Percentiles rank a stretch among this genome's conserved stretches.
Evolutionary conservation across 1,140 invertebrate genomes (phyloP).

Genomic region (Melipona quadrifasciata): DNA sequence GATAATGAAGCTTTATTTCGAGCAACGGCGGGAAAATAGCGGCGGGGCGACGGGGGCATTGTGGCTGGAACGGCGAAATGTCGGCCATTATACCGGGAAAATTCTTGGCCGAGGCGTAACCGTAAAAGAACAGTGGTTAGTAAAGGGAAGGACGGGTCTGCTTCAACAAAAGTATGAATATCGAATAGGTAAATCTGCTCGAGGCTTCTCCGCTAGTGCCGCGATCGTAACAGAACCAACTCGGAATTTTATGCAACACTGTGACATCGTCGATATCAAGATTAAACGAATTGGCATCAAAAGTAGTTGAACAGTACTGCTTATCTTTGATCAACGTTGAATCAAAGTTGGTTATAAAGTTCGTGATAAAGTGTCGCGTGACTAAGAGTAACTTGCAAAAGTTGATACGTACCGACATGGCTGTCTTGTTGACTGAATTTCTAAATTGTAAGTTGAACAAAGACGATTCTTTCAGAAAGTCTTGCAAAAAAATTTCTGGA

Average conservation of each 20-base stretch:
- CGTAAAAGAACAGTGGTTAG: slow-evolving; percentile 5
- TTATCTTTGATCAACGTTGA: too few species aligned
- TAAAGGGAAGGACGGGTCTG: not conserved
- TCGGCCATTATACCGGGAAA: not conserved
- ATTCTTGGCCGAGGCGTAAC: not conserved
- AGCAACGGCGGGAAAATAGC: not conserved
- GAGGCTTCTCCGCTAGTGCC: not conserved
- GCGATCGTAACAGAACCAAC: not conserved
- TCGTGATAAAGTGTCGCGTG: too few species aligned
- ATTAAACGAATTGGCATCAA: not conserved
- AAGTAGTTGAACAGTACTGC: too few species aligned
- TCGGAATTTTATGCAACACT: not conserved
- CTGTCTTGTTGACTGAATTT: too few species aligned
- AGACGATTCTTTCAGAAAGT: not conserved
- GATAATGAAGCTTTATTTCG: slow-evolving; percentile 13
- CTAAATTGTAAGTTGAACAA: not conserved
- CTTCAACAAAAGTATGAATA: slow-evolving; percentile 12
- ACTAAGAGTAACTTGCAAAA: too few species aligned
- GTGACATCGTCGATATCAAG: too few species aligned
- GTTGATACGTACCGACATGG: too few species aligned
- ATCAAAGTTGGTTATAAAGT: too few species aligned
- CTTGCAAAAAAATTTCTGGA: not conserved
- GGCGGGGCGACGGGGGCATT: not conserved
- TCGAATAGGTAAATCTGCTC: not conserved
- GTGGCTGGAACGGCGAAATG: not conserved